Percentiles rank a stretch among this genome's conserved stretches.
phyloP scores from a whole-genome alignment of 1,140 invertebrate species.

The Thaumatotibia leucotreta region DNA sequence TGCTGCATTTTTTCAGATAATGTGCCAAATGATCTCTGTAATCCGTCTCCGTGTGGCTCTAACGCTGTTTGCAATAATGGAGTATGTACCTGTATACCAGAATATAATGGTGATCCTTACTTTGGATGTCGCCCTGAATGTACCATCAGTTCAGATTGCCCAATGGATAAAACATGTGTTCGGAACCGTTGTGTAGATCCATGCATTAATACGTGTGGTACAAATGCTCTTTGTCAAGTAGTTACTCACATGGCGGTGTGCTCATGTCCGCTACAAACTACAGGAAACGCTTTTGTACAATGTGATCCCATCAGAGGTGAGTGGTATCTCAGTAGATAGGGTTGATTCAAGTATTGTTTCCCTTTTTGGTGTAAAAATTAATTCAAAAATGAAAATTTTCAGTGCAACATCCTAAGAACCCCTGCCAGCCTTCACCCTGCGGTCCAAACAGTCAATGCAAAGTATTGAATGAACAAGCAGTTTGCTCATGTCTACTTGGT shows the following conservation, averaged over 20 bases:
- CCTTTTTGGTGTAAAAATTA: constrained; percentile 14
- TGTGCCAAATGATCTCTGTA: constrained; percentile 75
- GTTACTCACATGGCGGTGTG: constrained; percentile 87
- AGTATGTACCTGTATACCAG: constrained; percentile 86
- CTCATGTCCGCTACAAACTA: constrained; percentile 80
- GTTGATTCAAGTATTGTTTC: constrained; percentile 10
- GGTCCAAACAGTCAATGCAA: constrained; percentile 80
- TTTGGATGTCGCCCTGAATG: constrained; percentile 83
- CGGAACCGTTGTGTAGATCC: constrained; percentile 84
- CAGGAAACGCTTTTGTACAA: constrained; percentile 83
- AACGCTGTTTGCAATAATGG: constrained; percentile 87
- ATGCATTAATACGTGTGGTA: constrained; percentile 83
- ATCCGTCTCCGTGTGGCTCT: constrained; percentile 80
- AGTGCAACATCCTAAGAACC: constrained; percentile 59
- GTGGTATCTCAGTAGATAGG: constrained; percentile 13
- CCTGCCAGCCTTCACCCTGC: constrained; percentile 79
- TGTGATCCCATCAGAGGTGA: constrained; percentile 80
- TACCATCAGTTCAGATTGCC: constrained; percentile 84
- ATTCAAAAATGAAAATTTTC: constrained; percentile 51
- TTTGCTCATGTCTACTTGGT: constrained; percentile 79
- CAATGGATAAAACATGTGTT: constrained; percentile 83
- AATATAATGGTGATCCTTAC: constrained; percentile 85
- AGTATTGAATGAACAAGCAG: constrained; percentile 78
- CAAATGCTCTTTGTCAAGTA: constrained; percentile 84
- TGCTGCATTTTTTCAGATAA: constrained; percentile 50